phyloP scores from a whole-genome alignment of 2,113 vertebrate species.

The Spizaetus ornatus region DNA sequence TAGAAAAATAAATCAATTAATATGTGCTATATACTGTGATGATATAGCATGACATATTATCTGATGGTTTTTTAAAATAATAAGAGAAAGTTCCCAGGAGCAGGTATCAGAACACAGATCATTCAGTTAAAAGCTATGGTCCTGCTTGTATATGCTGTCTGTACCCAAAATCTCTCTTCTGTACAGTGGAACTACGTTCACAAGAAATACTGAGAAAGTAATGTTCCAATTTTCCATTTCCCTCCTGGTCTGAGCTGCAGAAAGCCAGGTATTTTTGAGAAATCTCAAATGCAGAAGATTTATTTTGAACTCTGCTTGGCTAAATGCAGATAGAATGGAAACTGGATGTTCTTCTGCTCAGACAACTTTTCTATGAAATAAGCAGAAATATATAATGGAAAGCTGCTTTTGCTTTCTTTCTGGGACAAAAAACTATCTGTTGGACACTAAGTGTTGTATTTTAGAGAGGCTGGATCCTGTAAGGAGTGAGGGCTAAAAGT shows the following conservation, averaged over 20 bases:
- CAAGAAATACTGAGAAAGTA: background rate
- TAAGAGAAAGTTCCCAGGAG: background rate
- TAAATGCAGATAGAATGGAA: background rate
- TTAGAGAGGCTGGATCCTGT: background rate
- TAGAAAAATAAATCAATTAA: background rate
- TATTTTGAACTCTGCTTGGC: background rate
- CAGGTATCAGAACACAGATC: background rate
- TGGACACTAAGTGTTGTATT: background rate
- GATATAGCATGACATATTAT: background rate
- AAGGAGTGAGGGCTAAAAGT: background rate
- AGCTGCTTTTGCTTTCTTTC: background rate
- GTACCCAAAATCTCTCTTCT: background rate
- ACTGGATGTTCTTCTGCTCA: background rate
- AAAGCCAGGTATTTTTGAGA: background rate
- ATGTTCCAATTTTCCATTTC: background rate
- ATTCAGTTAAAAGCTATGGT: background rate
- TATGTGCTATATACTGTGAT: background rate
- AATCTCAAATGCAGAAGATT: background rate
- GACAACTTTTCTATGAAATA: background rate
- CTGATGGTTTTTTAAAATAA: background rate
- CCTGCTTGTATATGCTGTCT: background rate
- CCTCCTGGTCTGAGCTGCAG: background rate
- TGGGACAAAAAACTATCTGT: background rate
- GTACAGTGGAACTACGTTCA: background rate
- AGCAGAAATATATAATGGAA: background rate